A percentile compares a stretch with the other conserved stretches of the same genome.
These are phyloP conservation scores for Lithophane leautieri DNA, from an alignment of 2,888 invertebrate species.

Conservation along the genomic window DNA sequence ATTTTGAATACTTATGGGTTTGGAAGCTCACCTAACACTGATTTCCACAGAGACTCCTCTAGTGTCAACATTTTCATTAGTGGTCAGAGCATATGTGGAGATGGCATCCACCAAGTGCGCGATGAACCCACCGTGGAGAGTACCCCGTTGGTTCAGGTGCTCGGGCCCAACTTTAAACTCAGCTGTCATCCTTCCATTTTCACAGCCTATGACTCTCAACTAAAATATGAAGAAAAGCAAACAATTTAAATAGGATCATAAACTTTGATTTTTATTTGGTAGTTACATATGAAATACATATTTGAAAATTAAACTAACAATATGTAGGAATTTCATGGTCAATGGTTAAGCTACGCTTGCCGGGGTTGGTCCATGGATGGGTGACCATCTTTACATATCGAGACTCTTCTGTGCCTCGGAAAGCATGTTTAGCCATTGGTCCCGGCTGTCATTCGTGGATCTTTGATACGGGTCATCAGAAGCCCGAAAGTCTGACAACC, in stretches of 20 bases:
- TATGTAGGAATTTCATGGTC: no score
- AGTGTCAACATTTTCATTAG: slow-evolving; percentile 90
- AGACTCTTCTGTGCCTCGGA: no score
- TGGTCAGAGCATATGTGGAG: slow-evolving; percentile 94
- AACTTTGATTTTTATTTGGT: background rate
- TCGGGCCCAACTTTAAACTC: slow-evolving; percentile 94
- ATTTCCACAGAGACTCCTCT: slow-evolving; percentile 96
- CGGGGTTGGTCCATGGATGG: no score
- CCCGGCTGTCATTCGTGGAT: no score
- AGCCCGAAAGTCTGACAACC: no score
- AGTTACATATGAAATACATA: background rate
- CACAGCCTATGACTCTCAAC: slow-evolving; percentile 88
- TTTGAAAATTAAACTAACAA: background rate
- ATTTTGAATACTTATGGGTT: background rate
- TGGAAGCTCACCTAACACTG: slow-evolving; percentile 92
- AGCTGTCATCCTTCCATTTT: slow-evolving; percentile 93
- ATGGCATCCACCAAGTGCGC: slow-evolving; percentile 93
- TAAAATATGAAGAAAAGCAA: slow-evolving; percentile 60
- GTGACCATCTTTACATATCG: no score
- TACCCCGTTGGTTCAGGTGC: slow-evolving; percentile 93
- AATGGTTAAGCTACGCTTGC: no score
- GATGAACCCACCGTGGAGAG: slow-evolving; percentile 96
- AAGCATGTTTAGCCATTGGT: no score
- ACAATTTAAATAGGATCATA: background rate
- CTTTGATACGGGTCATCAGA: no score